Evolutionary conservation across 2,888 invertebrate species (phyloP).

Genomic region (Coelinius sp.): DNA sequence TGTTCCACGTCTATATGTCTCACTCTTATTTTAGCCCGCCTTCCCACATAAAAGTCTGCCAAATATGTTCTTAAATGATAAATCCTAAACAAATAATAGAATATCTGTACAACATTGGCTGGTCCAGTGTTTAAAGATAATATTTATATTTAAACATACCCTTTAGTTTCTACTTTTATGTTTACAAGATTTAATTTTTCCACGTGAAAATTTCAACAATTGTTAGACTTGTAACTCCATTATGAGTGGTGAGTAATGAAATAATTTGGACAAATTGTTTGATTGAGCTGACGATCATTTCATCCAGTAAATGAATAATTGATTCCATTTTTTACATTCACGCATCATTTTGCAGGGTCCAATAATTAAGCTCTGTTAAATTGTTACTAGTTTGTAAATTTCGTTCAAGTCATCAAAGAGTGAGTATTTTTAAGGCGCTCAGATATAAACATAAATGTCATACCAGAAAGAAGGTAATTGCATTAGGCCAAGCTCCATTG

Average conservation of each 20-base stretch:
- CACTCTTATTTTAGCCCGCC: neutral
- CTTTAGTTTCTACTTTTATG: neutral
- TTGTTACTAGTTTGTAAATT: conserved; percentile 2
- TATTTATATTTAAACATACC: neutral
- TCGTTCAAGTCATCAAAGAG: neutral
- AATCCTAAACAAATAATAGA: neutral
- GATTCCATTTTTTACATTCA: neutral
- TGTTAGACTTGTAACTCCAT: neutral
- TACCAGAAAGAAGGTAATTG: neutral
- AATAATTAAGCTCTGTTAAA: neutral
- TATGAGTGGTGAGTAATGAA: neutral
- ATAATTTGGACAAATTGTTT: no score
- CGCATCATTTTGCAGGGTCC: neutral
- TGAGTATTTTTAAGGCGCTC: neutral
- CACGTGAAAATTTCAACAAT: no score
- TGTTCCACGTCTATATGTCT: neutral
- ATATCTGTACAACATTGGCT: neutral
- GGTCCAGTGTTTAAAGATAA: neutral
- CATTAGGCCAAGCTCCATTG: neutral
- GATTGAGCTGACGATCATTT: no score
- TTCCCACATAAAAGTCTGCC: neutral
- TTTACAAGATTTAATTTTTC: no score
- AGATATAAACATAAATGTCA: neutral
- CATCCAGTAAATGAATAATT: no score
- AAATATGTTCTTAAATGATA: neutral